phyloP scores from a whole-genome alignment of 2,113 vertebrate species.

The Phalacrocorax pelagicus region DNA sequence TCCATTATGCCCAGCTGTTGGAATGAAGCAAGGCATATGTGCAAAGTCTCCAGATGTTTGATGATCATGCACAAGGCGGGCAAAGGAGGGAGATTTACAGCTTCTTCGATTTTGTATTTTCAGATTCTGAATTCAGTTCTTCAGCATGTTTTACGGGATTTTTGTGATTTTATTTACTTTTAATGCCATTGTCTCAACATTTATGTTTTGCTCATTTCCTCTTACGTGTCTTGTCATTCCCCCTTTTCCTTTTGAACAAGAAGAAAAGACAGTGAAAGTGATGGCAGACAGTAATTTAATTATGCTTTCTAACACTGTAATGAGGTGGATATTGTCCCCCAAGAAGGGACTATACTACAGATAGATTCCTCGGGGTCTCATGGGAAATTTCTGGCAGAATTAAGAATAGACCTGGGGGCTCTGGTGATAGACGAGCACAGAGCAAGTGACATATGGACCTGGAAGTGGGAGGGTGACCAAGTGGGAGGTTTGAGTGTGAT shows the following conservation, averaged over 20 bases:
- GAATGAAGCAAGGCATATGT: neutral
- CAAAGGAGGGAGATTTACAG: neutral
- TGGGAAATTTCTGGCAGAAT: neutral
- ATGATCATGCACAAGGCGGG: neutral
- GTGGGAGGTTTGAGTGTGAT: neutral
- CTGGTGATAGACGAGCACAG: neutral
- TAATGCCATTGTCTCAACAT: neutral
- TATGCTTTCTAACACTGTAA: neutral
- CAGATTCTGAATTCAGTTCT: neutral
- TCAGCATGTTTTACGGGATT: neutral
- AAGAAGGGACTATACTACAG: neutral
- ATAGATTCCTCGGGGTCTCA: neutral
- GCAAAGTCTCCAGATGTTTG: constrained; percentile 16
- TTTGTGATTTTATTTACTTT: neutral
- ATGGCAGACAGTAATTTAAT: neutral
- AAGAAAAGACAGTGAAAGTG: neutral
- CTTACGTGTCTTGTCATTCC: neutral
- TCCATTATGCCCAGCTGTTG: constrained; percentile 30
- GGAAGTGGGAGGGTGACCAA: neutral
- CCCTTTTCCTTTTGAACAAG: neutral
- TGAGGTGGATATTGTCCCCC: neutral
- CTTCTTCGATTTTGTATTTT: neutral
- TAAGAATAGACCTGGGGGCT: neutral
- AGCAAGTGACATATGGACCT: rapidly evolving
- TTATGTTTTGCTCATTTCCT: neutral